phyloP scores from a whole-genome alignment of 64 coral and sea anemone species.

The Actinia equina region DNA sequence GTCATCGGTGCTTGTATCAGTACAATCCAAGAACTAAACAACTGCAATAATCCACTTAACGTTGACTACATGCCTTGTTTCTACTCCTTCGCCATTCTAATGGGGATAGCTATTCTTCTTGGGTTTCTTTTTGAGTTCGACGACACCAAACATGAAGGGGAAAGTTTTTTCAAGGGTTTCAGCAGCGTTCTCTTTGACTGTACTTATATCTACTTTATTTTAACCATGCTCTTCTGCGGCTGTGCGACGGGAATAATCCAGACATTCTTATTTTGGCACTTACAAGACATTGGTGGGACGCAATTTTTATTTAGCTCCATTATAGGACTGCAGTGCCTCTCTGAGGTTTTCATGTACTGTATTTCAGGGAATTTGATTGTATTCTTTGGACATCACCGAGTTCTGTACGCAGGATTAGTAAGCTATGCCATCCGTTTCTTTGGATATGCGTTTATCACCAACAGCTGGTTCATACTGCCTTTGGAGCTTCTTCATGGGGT shows the following conservation, averaged over 20 bases:
- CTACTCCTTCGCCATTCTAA: slow-evolving; percentile 73
- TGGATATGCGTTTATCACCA: slow-evolving; percentile 68
- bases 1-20: slow-evolving; percentile 65
- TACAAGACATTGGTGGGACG: slow-evolving; percentile 85
- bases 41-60: slow-evolving; percentile 70
- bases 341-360: slow-evolving; percentile 61
- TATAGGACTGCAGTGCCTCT: slow-evolving; percentile 63
- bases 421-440: slow-evolving; percentile 74
- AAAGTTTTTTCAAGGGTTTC: slow-evolving; percentile 40
- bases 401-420: slow-evolving; percentile 63
- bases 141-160: slow-evolving; percentile 31
- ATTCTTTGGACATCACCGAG: slow-evolving; percentile 58
- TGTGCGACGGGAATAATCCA: slow-evolving; percentile 68
- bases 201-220: slow-evolving; percentile 63
- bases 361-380: slow-evolving; percentile 56
- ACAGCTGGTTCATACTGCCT: slow-evolving; percentile 77
- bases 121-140: slow-evolving; percentile 77
- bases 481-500: slow-evolving; percentile 85
- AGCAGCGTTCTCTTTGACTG: slow-evolving; percentile 28
- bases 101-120: slow-evolving; percentile 64
- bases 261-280: slow-evolving; percentile 86
- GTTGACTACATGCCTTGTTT: slow-evolving; percentile 92
- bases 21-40: slow-evolving; percentile 50
- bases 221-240: slow-evolving; percentile 75
- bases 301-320: slow-evolving; percentile 88